Conservation (phyloP, 2,113 vertebrate species). For the Cepphus grylle region DNA sequence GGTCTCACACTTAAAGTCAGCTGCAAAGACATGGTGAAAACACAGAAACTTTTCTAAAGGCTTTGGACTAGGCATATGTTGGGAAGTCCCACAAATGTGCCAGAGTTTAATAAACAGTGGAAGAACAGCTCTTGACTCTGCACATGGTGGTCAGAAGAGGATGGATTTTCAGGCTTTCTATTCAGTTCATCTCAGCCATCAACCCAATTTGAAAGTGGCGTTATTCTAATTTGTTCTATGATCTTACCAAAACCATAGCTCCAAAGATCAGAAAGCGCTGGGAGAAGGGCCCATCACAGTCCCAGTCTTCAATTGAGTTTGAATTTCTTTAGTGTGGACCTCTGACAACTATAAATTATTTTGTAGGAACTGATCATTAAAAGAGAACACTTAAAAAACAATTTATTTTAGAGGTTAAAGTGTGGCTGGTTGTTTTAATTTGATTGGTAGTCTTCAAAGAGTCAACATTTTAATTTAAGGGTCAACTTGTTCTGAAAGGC, state of each 20-base stretch:
- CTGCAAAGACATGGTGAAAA: background rate
- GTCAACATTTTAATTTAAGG: constrained; percentile 37
- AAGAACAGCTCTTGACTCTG: background rate
- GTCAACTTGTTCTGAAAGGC: constrained; percentile 23
- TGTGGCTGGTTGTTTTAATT: constrained; percentile 4
- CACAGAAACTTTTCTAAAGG: background rate
- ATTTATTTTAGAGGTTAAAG: constrained; percentile 22
- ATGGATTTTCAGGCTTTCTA: background rate
- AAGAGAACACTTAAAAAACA: background rate
- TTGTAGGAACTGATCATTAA: background rate
- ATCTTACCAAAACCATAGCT: background rate
- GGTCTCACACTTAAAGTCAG: background rate
- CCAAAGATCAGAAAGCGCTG: background rate
- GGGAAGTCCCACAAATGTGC: background rate
- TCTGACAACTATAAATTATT: background rate
- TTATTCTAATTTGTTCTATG: background rate
- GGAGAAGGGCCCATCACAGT: background rate
- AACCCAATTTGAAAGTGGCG: background rate
- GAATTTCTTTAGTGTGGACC: background rate
- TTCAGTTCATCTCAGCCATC: background rate
- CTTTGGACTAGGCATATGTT: background rate
- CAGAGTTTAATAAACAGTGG: background rate
- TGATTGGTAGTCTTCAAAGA: constrained; percentile 27
- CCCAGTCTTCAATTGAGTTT: background rate
- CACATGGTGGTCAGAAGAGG: background rate